Evolutionary conservation across 35 echinoderm and acorn worm species (phyloP).

Genomic region (Strongylocentrotus purpuratus): DNA sequence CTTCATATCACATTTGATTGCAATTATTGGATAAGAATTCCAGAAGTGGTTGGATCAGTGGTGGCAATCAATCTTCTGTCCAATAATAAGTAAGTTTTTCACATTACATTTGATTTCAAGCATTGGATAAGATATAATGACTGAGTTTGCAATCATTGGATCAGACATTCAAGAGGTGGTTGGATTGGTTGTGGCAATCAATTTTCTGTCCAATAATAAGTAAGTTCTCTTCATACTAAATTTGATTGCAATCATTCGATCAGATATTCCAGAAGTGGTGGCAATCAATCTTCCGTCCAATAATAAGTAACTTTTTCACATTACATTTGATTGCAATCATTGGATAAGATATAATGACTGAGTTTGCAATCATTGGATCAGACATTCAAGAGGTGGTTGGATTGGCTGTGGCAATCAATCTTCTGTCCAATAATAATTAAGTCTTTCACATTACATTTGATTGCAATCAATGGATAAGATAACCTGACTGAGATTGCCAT

Average conservation of each 20-base stretch:
- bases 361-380: neutral
- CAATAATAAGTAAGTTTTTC: constrained; percentile 64
- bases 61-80: constrained; percentile 83
- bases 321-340: neutral
- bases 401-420: constrained; percentile 81
- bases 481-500: neutral
- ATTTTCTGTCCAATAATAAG: constrained; percentile 64
- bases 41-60: constrained; percentile 78
- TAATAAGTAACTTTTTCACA: neutral
- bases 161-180: constrained; percentile 6
- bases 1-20: constrained; percentile 56
- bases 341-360: constrained; percentile 64
- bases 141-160: constrained; percentile 59
- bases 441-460: neutral
- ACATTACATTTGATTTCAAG: constrained; percentile 62
- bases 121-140: neutral
- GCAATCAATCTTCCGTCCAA: constrained; percentile 82
- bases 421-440: constrained; percentile 54
- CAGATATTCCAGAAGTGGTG: constrained; percentile 81
- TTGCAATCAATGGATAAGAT: neutral
- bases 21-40: constrained; percentile 78
- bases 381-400: constrained; percentile 67
- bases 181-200: constrained; percentile 74
- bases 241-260: constrained; percentile 54
- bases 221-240: neutral